These are phyloP conservation scores for Volucella zonaria DNA, from an alignment of 2,888 invertebrate genomes.

Conservation along the genomic window DNA sequence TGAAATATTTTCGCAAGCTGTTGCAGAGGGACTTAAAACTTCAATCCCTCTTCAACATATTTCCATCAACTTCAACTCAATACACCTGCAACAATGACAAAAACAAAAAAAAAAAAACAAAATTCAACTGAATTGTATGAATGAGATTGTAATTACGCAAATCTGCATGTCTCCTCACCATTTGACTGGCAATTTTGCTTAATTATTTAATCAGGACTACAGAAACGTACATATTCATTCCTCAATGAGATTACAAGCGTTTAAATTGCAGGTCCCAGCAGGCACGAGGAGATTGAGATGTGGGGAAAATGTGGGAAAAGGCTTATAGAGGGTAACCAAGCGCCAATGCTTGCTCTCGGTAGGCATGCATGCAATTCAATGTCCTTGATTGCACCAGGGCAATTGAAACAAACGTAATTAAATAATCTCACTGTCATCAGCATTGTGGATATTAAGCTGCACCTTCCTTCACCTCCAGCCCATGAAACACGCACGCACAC, in stretches of 20 bases:
- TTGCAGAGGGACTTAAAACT: no score
- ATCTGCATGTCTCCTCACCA: conserved; percentile 41
- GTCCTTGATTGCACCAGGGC: conserved; percentile 66
- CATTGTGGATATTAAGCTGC: conserved; percentile 64
- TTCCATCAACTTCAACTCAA: no score
- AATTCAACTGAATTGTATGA: conserved; percentile 5
- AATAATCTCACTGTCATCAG: conserved; percentile 71
- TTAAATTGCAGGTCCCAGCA: conserved; percentile 62
- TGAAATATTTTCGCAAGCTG: no score
- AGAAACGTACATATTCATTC: conserved; percentile 35
- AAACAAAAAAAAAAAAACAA: no score
- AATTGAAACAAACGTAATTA: conserved; percentile 72
- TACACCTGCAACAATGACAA: no score
- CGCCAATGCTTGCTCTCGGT: not conserved
- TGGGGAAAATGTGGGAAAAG: no score
- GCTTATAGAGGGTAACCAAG: conserved; percentile 1
- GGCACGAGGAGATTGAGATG: conserved; percentile 26
- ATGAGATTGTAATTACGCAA: conserved; percentile 52
- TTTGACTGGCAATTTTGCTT: conserved; percentile 57
- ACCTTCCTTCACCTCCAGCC: conserved; percentile 28
- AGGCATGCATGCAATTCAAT: conserved; percentile 51
- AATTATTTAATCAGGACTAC: conserved; percentile 65
- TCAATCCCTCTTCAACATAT: no score
- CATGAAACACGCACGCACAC: not conserved
- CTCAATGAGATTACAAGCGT: conserved; percentile 61